Base-by-base conservation (phyloP, 2,113 vertebrate genomes). In the Mustela nigripes region DNA sequence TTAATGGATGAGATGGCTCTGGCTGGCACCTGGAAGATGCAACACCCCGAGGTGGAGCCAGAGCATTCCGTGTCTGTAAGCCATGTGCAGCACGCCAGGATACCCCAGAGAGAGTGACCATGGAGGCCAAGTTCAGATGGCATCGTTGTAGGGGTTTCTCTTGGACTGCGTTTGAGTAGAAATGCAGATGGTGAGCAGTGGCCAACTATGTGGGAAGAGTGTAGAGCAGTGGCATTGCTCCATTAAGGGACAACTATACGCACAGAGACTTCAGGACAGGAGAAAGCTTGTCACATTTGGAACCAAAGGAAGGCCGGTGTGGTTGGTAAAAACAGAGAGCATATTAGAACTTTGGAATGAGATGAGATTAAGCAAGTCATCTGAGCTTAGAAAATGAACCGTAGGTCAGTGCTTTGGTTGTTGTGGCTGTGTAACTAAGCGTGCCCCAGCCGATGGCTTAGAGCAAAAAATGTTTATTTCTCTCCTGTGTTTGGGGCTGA, bases 221-320 rank as follows among this genome's bases (percentile, higher is more conserved):
- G 7, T 11, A 16, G 50, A 21, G 5, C 12, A 15, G 15, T 0
- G 0, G 11, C 7, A 31, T 16, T 16, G 2, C 36, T 33, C 83
- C 71, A 0, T 10, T 5, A 60, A 3, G 11, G 39, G 53, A 21
- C 10, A 14, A 7, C 12, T 6, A 3, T 65, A 28, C 0, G 12
- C 7, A 26, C 53, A 24, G 10, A 83, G 69, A 78, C 11, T 65
- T 69, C 7, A 16, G 39, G 14, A 15, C 3, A 6, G 45, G 94
- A 50, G 62, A 48, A 82, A n/a, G 10, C 22, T 24, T 8, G 36
- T 9, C 18, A 4, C 33, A 31, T 67, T 14, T 31, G 60, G 53
- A 67, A n/a, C 42, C 16, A 5, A 69, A 45, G 62, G 45, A 62
- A 78, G 42, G 62, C 53, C 16, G 1, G 24, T 7, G 0, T 42